Base-by-base conservation (phyloP, 2,888 invertebrate genomes). In the Cataglyphis livida region DNA sequence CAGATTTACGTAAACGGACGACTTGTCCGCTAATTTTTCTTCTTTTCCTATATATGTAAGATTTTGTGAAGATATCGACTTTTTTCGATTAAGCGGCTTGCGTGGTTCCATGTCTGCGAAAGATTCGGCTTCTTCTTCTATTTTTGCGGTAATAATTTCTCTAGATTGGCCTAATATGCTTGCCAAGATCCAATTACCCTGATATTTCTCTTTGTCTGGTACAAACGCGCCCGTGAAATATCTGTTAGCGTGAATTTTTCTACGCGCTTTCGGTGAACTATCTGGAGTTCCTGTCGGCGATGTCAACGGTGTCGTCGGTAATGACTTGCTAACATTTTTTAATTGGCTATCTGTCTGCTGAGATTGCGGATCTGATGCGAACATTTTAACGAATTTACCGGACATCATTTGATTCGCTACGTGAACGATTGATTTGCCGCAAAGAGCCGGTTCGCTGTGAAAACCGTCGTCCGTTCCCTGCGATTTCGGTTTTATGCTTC, bases 391-490 rank as follows among this genome's bases (percentile, higher is more conserved):
- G 15, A 91, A 85, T 68, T 91, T 93, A 51, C 87, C 89, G 9
- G 93, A 93, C 94, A 94, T 94, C 87, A 94, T 94, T 75, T 93
- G 93, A 85, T 91, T 93, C 3, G 94, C 94, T 68, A 96, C 96
- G 88, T 95, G 94, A 41, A 96, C 95, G 70, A 96, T 96, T 10
- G 96, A 96, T 81, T 95, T 95, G 68, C 96, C 97, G 90, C 97
- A 97, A 68, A 96, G 96, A 62, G 97, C 96, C 41, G 96, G 96
- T 92, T 96, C 96, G 44, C 94, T 93, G 81, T 93, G 93, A 85
- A 94, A 93, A 76, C 97, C 97, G 95, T 97, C 97, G 92, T 97
- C 97, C 0, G 96, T 96, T 6, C 96, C 97, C 61, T 96, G 96
- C 5, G 97, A 96, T 87, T 95, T 95, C 0, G 87, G 79, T 79